Evolutionary conservation across 2,797 vertebrate genomes (phyloP).

Genomic region (Meriones psammophilus): DNA sequence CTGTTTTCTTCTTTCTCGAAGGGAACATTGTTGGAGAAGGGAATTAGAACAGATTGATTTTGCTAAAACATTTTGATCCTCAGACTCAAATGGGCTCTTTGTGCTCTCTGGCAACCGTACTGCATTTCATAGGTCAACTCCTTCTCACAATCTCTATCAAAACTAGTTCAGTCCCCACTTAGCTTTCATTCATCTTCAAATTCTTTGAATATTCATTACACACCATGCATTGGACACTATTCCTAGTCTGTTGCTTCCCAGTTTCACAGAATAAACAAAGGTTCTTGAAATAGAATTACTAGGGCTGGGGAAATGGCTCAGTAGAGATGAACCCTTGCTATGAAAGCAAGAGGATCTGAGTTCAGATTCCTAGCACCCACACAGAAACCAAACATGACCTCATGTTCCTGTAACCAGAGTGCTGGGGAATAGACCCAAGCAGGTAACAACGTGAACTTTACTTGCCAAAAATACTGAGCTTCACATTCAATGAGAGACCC

Average conservation of each 20-base stretch:
- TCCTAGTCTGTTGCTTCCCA: constrained; percentile 3
- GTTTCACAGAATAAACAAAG: constrained; percentile 44
- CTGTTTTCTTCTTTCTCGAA: neutral
- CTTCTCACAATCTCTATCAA: neutral
- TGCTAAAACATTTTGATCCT: neutral
- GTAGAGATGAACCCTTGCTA: neutral
- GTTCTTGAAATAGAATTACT: neutral
- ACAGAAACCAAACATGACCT: neutral
- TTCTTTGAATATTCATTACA: neutral
- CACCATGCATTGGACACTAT: neutral
- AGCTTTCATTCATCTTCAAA: constrained; percentile 8
- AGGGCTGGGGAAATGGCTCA: neutral
- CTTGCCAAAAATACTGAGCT: neutral
- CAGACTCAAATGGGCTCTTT: neutral
- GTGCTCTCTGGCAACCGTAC: constrained; percentile 1
- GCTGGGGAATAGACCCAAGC: neutral
- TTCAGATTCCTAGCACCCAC: neutral
- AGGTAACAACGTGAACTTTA: neutral
- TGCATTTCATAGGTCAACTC: constrained; percentile 16
- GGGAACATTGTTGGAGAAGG: constrained; percentile 19
- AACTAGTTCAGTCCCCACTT: constrained; percentile 17
- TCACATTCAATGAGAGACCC: neutral
- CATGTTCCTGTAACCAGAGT: neutral
- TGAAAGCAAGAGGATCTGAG: neutral
- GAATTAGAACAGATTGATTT: constrained; percentile 48